Evolutionary conservation across 2,797 vertebrate species (phyloP).

Genomic region (Diplodus sargus): DNA sequence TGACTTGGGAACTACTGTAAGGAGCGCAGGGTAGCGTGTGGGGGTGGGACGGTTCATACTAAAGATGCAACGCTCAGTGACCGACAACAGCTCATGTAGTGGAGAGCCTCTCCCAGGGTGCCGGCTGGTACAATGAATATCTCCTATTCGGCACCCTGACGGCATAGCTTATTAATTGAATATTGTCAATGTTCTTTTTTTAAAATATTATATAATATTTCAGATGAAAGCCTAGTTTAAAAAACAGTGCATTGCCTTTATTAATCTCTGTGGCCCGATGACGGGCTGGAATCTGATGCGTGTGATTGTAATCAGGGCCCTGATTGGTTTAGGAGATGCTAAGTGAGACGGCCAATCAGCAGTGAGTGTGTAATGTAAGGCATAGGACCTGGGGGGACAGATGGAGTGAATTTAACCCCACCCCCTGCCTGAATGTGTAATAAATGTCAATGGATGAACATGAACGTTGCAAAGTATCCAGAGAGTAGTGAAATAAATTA

Average conservation of each 20-base stretch:
- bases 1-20: conserved; percentile 75
- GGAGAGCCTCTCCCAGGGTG: conserved; percentile 73
- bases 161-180: conserved; percentile 65
- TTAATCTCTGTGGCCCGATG: conserved; percentile 72
- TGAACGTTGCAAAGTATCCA: conserved; percentile 78
- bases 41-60: conserved; percentile 72
- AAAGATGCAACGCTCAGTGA: conserved; percentile 76
- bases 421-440: conserved; percentile 72
- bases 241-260: conserved; percentile 85
- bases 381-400: conserved; percentile 29
- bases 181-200: conserved; percentile 79
- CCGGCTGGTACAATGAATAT: conserved; percentile 78
- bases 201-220: conserved; percentile 78
- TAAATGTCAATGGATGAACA: conserved; percentile 75
- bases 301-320: conserved; percentile 72
- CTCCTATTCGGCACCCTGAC: conserved; percentile 53
- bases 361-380: conserved; percentile 65
- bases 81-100: conserved; percentile 72
- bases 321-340: conserved; percentile 66
- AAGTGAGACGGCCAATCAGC: conserved; percentile 59
- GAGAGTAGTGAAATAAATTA: conserved; percentile 89
- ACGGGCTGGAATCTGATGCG: conserved; percentile 60
- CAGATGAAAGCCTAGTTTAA: conserved; percentile 80
- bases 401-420: conserved; percentile 37
- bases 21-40: conserved; percentile 74